These are phyloP conservation scores for Anseranas semipalmata DNA, from an alignment of 2,113 vertebrate species.

Conservation along the genomic window DNA sequence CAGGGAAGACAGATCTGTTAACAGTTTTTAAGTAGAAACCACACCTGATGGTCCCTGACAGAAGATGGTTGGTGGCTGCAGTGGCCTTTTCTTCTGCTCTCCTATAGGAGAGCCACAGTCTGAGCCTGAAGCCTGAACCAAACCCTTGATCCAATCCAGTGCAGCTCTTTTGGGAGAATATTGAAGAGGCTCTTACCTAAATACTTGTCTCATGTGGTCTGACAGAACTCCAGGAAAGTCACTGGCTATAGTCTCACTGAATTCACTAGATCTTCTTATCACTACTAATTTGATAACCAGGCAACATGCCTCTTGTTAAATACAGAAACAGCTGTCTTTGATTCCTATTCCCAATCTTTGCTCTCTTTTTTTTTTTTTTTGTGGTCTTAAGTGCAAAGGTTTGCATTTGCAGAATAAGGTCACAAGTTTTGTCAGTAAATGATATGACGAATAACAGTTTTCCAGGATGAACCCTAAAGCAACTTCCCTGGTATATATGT, in stretches of 20 bases:
- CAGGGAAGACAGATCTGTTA: background rate
- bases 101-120: too few species aligned
- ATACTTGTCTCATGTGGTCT: background rate
- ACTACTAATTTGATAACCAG: background rate
- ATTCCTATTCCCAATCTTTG: background rate
- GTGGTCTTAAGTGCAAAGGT: background rate
- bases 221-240: background rate
- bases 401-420: background rate
- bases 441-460: background rate
- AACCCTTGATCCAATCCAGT: background rate
- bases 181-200: background rate
- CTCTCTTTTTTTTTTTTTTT: background rate
- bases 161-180: background rate
- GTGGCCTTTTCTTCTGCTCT: background rate
- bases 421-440: background rate
- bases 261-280: conserved; percentile 24
- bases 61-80: background rate
- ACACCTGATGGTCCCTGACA: background rate
- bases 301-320: background rate
- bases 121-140: background rate
- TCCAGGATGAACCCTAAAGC: background rate
- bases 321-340: conserved; percentile 8
- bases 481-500: background rate
- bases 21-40: background rate
- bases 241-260: background rate